phyloP scores from a whole-genome alignment of 2,113 vertebrate species.

The Anser cygnoides region DNA sequence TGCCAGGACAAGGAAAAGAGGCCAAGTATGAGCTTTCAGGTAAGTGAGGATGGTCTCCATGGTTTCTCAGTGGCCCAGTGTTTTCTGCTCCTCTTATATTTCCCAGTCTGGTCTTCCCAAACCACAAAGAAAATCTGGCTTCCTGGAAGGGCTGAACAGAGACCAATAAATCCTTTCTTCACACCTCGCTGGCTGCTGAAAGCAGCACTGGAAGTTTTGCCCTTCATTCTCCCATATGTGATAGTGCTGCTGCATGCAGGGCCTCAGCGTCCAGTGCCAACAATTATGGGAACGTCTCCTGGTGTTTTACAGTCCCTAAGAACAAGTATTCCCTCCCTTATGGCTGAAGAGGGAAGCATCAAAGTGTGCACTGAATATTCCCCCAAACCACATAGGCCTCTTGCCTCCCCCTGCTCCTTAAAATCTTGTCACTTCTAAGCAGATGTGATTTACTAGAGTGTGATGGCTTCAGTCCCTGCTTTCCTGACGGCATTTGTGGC shows the following conservation, averaged over 20 bases:
- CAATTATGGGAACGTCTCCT: accelerated
- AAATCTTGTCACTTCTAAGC: accelerated
- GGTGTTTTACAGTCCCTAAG: not conserved
- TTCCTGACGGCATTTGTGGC: accelerated
- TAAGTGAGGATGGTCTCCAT: accelerated
- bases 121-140: not conserved
- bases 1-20: not conserved
- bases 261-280: accelerated
- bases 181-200: accelerated
- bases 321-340: not conserved
- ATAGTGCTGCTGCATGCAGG: not conserved
- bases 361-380: not conserved
- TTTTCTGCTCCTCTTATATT: not conserved
- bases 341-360: not conserved
- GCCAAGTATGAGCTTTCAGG: not conserved
- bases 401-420: not conserved
- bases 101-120: not conserved
- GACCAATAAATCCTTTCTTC: not conserved
- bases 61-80: not conserved
- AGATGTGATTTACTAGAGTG: accelerated
- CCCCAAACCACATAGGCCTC: not conserved
- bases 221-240: accelerated
- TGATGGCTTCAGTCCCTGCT: not conserved
- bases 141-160: not conserved
- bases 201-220: accelerated